Conservation (phyloP, 2,113 vertebrate species). For the Colossoma macropomum region DNA sequence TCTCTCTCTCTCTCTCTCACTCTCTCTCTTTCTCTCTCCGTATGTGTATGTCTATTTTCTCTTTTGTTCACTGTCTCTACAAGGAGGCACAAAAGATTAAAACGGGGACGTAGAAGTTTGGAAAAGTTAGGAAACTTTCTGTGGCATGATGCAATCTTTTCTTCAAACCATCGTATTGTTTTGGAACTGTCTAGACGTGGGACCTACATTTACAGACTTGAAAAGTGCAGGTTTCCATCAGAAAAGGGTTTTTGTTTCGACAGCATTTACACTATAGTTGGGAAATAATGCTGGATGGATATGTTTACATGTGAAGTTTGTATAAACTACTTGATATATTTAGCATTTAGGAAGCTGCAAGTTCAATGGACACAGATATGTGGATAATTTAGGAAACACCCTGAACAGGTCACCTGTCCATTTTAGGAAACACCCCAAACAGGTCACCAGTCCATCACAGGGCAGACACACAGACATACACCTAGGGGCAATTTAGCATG, state of each 20-base stretch:
- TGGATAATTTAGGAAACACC: too few relatives aligned
- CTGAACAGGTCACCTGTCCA: too few relatives aligned
- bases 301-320: too few relatives aligned
- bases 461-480: too few relatives aligned
- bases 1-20: constrained; percentile 7
- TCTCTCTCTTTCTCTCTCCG: not conserved
- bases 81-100: constrained; percentile 36
- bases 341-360: too few relatives aligned
- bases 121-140: constrained; percentile 49
- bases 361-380: too few relatives aligned
- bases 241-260: not conserved
- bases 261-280: not conserved
- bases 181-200: not conserved
- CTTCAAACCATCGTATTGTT: constrained; percentile 32
- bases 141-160: constrained; percentile 44
- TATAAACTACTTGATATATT: too few relatives aligned
- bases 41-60: not conserved
- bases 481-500: too few relatives aligned
- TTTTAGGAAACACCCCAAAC: too few relatives aligned
- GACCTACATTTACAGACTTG: constrained; percentile 14
- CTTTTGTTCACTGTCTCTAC: not conserved
- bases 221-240: not conserved
- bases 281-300: not conserved
- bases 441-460: too few relatives aligned
- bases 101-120: constrained; percentile 42